These are phyloP conservation scores for Geococcyx californianus DNA, from an alignment of 2,113 vertebrate species.

Conservation along the genomic window DNA sequence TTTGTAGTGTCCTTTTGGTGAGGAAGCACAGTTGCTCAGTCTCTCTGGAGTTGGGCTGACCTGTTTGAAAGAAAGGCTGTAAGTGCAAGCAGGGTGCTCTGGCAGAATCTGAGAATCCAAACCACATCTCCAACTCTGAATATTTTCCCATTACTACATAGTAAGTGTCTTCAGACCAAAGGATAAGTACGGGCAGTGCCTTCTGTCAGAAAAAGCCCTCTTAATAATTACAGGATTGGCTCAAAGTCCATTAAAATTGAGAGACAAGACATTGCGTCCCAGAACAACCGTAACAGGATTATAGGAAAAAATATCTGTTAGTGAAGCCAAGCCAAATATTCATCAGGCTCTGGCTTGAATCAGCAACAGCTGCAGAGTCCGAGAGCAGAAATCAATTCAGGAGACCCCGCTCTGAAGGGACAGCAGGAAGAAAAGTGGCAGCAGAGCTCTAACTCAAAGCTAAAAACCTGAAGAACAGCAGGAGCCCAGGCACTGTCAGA, in stretches of 20 bases:
- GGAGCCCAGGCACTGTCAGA: neutral
- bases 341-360: neutral
- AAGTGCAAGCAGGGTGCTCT: neutral
- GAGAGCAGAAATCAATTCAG: neutral
- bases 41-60: neutral
- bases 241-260: constrained; percentile 3
- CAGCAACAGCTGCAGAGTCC: neutral
- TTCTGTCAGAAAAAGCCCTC: neutral
- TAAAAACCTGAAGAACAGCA: neutral
- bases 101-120: neutral
- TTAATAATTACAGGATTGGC: neutral
- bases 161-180: neutral
- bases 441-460: neutral
- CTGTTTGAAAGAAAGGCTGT: neutral
- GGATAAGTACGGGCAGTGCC: neutral
- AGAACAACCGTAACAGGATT: neutral
- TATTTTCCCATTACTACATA: neutral
- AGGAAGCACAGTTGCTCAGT: neutral
- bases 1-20: neutral
- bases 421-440: neutral
- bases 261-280: neutral
- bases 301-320: neutral
- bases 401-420: neutral
- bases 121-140: neutral
- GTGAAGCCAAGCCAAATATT: constrained; percentile 3